Percentiles rank a stretch among this genome's conserved stretches.
Conservation (phyloP, 1,140 invertebrate species). For the Tribolium madens region DNA sequence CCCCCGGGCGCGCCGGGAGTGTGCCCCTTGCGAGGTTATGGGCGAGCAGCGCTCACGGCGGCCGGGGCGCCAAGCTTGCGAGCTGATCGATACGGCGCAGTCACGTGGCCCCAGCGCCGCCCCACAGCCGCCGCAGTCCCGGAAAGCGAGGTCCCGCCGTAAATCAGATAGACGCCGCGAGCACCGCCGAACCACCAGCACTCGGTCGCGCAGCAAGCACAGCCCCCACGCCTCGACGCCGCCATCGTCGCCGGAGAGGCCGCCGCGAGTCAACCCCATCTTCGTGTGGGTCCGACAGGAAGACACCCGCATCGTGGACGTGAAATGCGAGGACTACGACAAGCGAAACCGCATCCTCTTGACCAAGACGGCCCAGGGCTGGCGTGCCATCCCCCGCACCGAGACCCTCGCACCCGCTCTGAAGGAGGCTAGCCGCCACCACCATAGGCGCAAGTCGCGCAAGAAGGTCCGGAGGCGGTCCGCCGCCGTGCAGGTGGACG, state of each 20-base stretch:
- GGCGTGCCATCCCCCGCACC: slow-evolving; percentile 84
- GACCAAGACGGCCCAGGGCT: slow-evolving; percentile 82
- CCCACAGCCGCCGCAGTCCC: slow-evolving; percentile 60
- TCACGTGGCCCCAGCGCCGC: slow-evolving; percentile 64
- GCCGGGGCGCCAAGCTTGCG: slow-evolving; percentile 58
- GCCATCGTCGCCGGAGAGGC: slow-evolving; percentile 50
- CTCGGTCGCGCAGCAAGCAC: slow-evolving; percentile 66
- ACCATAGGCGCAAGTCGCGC: slow-evolving; percentile 54
- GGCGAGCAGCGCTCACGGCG: slow-evolving; percentile 63
- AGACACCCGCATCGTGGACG: slow-evolving; percentile 82
- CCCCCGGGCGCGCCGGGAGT: slow-evolving; percentile 47
- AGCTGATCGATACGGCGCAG: slow-evolving; percentile 62
- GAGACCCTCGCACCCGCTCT: slow-evolving; percentile 73
- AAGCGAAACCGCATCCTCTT: slow-evolving; percentile 83
- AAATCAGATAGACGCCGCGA: slow-evolving; percentile 65
- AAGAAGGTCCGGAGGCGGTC: slow-evolving; percentile 58
- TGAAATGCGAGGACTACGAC: slow-evolving; percentile 87
- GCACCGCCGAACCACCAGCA: slow-evolving; percentile 56
- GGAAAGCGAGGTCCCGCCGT: slow-evolving; percentile 61
- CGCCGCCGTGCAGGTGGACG: slow-evolving; percentile 57
- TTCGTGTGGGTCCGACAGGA: slow-evolving; percentile 85
- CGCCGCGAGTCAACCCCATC: slow-evolving; percentile 79
- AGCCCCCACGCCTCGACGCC: slow-evolving; percentile 43
- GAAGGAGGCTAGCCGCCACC: slow-evolving; percentile 65
- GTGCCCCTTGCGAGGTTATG: slow-evolving; percentile 61